phyloP scores from a whole-genome alignment of 2,888 invertebrate species.

The Himalopsyche kuldschensis region DNA sequence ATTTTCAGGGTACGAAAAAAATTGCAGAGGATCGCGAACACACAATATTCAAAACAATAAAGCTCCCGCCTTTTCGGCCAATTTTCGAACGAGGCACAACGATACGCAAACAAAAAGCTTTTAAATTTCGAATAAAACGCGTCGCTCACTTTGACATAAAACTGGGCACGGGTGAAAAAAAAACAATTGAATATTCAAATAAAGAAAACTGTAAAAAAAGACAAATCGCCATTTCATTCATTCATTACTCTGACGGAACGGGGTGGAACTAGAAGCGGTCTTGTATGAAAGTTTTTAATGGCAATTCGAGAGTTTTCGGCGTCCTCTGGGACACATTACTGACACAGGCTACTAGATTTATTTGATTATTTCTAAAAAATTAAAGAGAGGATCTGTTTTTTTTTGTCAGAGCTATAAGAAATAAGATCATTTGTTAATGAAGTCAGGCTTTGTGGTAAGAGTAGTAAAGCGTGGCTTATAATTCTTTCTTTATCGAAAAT shows the following conservation, averaged over 20 bases:
- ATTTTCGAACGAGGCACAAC: not conserved
- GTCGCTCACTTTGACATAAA: not conserved
- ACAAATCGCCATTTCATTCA: constrained; percentile 33
- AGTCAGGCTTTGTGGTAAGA: no score
- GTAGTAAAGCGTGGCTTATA: no score
- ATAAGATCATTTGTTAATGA: no score
- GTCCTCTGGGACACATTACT: constrained; percentile 16
- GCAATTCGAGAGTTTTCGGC: constrained; percentile 19
- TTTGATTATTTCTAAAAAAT: not conserved
- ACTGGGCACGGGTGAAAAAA: not conserved
- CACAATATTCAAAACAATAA: no score
- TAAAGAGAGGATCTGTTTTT: not conserved
- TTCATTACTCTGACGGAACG: constrained; percentile 25
- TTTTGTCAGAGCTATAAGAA: no score
- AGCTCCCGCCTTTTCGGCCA: not conserved
- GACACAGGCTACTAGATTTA: not conserved
- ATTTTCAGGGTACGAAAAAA: no score
- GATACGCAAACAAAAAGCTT: constrained; percentile 1
- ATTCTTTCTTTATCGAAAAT: no score
- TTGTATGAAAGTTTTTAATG: constrained; percentile 35
- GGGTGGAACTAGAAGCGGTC: constrained; percentile 10
- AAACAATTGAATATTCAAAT: constrained; percentile 21
- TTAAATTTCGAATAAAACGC: not conserved
- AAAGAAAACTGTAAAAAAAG: constrained; percentile 23
- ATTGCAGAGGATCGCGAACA: no score